These are phyloP conservation scores for Acronicta psi DNA, from an alignment of 2,888 invertebrate genomes.

Conservation along the genomic window DNA sequence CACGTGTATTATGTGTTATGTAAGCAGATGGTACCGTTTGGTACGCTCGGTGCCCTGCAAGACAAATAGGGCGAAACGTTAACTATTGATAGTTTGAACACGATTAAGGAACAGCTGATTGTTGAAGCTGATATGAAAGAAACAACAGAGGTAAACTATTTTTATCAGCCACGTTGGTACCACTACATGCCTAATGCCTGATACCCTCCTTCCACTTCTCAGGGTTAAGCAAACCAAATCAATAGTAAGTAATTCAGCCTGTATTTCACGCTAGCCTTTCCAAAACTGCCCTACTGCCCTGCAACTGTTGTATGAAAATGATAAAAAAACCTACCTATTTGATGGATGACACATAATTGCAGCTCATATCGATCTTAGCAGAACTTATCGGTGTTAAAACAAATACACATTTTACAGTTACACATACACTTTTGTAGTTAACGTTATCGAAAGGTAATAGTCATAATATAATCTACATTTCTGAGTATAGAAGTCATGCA, in stretches of 20 bases:
- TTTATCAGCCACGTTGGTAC: no score
- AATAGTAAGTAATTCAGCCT: background rate
- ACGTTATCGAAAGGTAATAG: conserved; percentile 35
- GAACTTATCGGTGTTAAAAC: background rate
- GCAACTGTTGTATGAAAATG: no score
- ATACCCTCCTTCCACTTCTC: no score
- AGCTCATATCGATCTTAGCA: no score
- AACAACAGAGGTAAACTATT: conserved; percentile 8
- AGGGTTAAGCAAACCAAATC: no score
- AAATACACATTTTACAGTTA: conserved; percentile 1
- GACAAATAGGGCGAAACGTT: conserved; percentile 62
- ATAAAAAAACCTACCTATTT: no score
- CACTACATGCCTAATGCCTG: no score
- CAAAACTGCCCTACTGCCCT: no score
- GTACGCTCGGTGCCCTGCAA: conserved; percentile 54
- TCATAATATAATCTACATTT: conserved; percentile 20
- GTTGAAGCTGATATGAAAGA: conserved; percentile 18
- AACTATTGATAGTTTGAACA: conserved; percentile 46
- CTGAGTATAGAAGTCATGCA: conserved; percentile 15
- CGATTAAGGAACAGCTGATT: conserved; percentile 13
- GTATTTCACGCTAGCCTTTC: background rate
- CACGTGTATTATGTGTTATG: conserved; percentile 41
- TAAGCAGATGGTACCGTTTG: conserved; percentile 59
- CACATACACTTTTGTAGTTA: conserved; percentile 9
- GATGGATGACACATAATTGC: no score